A percentile compares a stretch with the other conserved stretches of the same genome.
Conservation (phyloP, 2,888 invertebrate genomes). For the Volucella zonaria region DNA sequence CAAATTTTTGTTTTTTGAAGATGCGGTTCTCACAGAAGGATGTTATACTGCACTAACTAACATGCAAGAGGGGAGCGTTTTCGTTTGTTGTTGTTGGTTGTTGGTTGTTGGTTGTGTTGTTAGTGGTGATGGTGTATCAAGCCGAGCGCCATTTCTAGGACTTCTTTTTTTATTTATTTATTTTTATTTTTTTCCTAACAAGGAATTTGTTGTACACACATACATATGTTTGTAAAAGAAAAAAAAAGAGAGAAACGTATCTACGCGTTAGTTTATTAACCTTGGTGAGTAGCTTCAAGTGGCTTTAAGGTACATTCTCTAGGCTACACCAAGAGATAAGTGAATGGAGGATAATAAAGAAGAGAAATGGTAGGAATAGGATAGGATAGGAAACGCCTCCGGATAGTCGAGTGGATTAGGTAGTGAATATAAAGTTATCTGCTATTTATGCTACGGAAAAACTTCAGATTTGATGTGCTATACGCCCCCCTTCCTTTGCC, state of each 20-base stretch:
- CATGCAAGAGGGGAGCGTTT: conserved; percentile 45
- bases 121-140: conserved; percentile 27
- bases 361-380: not conserved
- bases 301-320: conserved; percentile 51
- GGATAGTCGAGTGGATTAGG: conserved; percentile 55
- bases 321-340: conserved; percentile 39
- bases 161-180: not conserved
- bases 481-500: conserved; percentile 13
- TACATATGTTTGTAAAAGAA: conserved; percentile 9
- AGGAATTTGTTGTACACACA: not conserved
- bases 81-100: conserved; percentile 1
- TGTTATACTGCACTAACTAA: conserved; percentile 63
- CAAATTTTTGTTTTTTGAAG: conserved; percentile 28
- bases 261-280: conserved; percentile 39
- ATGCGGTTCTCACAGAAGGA: not conserved
- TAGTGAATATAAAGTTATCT: conserved; percentile 60
- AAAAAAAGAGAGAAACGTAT: not conserved
- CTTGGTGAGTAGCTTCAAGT: conserved; percentile 51
- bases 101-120: conserved; percentile 42
- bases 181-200: conserved; percentile 2
- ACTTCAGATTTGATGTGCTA: conserved; percentile 48
- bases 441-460: conserved; percentile 63
- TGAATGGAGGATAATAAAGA: conserved; percentile 21
- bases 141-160: conserved; percentile 16
- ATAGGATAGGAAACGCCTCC: conserved; percentile 22